A percentile compares a stretch with the other conserved stretches of the same genome.
Conservation (phyloP, 2,113 vertebrate genomes). For the Heterochromis multidens region DNA sequence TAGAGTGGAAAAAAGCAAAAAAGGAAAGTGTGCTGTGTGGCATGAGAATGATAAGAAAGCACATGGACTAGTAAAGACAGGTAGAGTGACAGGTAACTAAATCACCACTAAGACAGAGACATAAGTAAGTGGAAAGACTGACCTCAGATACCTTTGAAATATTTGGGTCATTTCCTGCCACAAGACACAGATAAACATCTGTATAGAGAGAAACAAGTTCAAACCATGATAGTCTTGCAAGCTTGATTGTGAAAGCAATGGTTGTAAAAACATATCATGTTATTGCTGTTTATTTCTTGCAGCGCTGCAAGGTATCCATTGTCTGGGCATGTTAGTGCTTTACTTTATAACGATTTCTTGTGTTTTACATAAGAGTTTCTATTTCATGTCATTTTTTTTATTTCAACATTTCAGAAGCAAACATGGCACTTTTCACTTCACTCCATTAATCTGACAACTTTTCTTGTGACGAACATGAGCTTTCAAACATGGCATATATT, state of each 20-base stretch:
- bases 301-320: background rate
- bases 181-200: conserved; percentile 18
- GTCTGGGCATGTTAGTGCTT: background rate
- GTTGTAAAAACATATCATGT: background rate
- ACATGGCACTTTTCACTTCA: background rate
- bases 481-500: background rate
- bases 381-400: background rate
- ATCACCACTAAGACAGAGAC: background rate
- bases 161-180: conserved; percentile 64
- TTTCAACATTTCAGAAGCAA: background rate
- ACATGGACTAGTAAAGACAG: background rate
- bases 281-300: background rate
- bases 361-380: background rate
- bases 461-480: background rate
- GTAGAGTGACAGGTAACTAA: background rate
- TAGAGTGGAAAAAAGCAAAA: background rate
- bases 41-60: background rate
- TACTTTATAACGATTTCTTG: background rate
- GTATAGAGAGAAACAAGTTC: background rate
- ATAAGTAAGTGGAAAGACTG: background rate
- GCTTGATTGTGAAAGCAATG: background rate
- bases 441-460: background rate
- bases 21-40: background rate
- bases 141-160: background rate
- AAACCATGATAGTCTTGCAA: background rate